phyloP scores from a whole-genome alignment of 2,113 vertebrate species.

The Melanerpes aurifrons region DNA sequence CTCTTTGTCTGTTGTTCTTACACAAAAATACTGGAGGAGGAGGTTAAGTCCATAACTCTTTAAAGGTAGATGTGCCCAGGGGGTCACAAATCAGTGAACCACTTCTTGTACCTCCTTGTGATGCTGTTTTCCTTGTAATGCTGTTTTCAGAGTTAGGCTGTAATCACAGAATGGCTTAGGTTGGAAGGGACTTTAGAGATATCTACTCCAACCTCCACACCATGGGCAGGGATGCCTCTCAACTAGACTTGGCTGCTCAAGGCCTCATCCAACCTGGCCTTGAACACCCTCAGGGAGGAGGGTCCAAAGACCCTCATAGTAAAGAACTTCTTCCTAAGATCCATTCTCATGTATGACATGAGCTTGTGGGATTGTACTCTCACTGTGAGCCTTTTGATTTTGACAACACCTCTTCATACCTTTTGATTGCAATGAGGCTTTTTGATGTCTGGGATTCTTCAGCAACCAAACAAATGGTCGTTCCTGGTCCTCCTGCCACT shows the following conservation, averaged over 20 bases:
- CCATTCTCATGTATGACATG: accelerated
- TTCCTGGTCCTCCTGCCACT: background rate
- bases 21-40: background rate
- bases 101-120: no score
- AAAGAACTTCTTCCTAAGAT: no score
- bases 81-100: background rate
- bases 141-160: background rate
- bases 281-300: no score
- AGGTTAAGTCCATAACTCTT: background rate
- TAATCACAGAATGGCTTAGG: background rate
- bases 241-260: no score
- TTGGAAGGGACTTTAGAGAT: no score
- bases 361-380: background rate
- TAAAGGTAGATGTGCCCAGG: background rate
- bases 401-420: background rate
- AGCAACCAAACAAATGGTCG: background rate
- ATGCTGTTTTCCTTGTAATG: no score
- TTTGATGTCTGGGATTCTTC: background rate
- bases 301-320: no score
- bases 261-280: no score
- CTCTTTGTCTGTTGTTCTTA: background rate
- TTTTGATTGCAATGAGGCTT: background rate
- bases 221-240: no score
- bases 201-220: no score
- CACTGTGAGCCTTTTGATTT: background rate